A percentile compares a stretch with the other conserved stretches of the same genome.
phyloP scores from a whole-genome alignment of 2,888 invertebrate species.

The Calliphora vomitoria region DNA sequence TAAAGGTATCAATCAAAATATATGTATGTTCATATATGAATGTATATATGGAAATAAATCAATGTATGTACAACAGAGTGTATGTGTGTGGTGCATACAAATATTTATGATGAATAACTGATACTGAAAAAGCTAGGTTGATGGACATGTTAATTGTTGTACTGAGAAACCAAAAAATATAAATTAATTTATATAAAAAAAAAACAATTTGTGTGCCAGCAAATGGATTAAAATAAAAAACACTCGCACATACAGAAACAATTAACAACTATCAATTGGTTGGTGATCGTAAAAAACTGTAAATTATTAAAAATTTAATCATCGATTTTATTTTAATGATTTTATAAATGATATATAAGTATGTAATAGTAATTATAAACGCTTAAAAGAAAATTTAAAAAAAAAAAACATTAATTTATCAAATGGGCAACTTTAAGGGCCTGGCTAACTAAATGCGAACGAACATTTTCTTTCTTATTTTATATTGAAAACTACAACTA shows the following conservation, averaged over 20 bases:
- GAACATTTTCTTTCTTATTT: too few species aligned
- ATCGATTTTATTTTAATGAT: conserved; percentile 30
- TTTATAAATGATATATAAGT: neutral
- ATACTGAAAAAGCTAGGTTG: conserved; percentile 73
- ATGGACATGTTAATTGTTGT: conserved; percentile 82
- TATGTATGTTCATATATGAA: neutral
- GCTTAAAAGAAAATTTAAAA: neutral
- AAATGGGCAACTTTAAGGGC: too few species aligned
- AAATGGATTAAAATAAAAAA: neutral
- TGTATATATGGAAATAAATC: conserved; percentile 33
- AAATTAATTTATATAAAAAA: conserved; percentile 9
- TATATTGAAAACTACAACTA: too few species aligned
- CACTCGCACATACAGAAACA: neutral
- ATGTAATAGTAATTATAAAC: neutral
- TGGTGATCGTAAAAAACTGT: conserved; percentile 11
- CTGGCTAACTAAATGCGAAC: too few species aligned
- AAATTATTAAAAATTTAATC: conserved; percentile 2
- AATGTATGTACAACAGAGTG: neutral
- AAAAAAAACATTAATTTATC: neutral
- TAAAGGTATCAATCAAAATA: conserved; percentile 82
- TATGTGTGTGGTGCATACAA: conserved; percentile 10
- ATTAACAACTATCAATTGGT: conserved; percentile 17
- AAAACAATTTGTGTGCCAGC: neutral
- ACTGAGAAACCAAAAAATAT: conserved; percentile 17
- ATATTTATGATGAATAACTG: conserved; percentile 37